A percentile compares a stretch with the other conserved stretches of the same genome.
These are phyloP conservation scores for Neodiprion fabricii DNA, from an alignment of 1,140 invertebrate species.

Conservation along the genomic window DNA sequence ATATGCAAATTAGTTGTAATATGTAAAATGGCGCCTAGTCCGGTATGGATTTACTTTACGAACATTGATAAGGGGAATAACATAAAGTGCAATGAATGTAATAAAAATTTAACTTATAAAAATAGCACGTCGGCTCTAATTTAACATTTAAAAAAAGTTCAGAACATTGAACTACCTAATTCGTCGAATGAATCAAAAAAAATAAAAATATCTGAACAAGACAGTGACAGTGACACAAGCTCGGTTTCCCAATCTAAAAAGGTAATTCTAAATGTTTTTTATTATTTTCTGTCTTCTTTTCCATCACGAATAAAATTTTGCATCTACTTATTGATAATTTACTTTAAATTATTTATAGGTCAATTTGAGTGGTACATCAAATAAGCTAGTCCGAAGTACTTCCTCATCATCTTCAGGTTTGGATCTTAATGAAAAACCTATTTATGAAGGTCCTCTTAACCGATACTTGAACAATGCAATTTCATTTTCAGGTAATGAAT, in stretches of 20 bases:
- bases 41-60: conserved; percentile 11
- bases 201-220: background rate
- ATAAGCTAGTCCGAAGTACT: background rate
- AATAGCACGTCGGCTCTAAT: conserved; percentile 14
- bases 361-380: background rate
- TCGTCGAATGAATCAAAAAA: background rate
- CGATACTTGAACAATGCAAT: background rate
- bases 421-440: background rate
- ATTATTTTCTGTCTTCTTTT: background rate
- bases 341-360: too few relatives aligned
- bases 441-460: background rate
- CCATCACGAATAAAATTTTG: background rate
- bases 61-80: conserved; percentile 3
- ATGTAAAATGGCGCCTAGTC: conserved; percentile 3
- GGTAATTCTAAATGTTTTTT: background rate
- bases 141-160: conserved; percentile 6
- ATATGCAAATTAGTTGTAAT: background rate
- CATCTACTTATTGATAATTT: background rate
- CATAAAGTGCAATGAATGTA: background rate
- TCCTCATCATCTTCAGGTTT: background rate
- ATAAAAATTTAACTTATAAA: conserved; percentile 1
- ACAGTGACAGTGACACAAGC: background rate
- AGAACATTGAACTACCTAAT: background rate
- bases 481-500: conserved; percentile 7
- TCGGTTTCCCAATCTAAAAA: background rate